Conservation (phyloP, 2,797 vertebrate species). For the Acestrorhynchus altus region DNA sequence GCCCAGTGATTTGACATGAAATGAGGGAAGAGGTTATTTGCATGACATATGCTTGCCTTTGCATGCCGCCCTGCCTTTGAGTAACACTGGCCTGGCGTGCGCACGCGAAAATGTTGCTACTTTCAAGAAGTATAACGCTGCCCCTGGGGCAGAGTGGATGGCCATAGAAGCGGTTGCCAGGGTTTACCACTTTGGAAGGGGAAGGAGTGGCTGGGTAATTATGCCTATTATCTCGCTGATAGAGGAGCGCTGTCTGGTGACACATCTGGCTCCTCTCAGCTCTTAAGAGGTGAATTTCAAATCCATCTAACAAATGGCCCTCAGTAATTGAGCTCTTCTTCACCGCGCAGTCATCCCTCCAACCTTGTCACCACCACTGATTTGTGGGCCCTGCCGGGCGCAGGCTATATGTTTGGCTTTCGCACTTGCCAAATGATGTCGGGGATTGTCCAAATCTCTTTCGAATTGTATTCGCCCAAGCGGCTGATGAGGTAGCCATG, state of each 20-base stretch:
- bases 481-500: conserved; percentile 68
- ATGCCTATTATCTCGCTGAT: conserved; percentile 71
- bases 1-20: neutral
- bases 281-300: conserved; percentile 72
- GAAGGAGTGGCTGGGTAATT: conserved; percentile 71
- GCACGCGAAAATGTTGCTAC: neutral
- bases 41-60: neutral
- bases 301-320: conserved; percentile 65
- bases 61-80: neutral
- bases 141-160: neutral
- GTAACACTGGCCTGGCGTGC: neutral
- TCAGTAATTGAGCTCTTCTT: conserved; percentile 70
- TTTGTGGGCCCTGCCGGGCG: conserved; percentile 49
- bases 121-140: neutral
- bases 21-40: conserved; percentile 3
- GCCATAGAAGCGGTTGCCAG: conserved; percentile 4
- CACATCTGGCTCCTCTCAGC: conserved; percentile 69
- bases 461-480: conserved; percentile 48
- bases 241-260: conserved; percentile 68
- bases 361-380: conserved; percentile 37
- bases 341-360: conserved; percentile 54
- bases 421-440: conserved; percentile 33
- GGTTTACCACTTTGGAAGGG: conserved; percentile 49
- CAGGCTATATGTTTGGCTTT: conserved; percentile 33
- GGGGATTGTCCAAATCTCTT: conserved; percentile 57